Conservation (phyloP, 2,797 vertebrate genomes). For the Acanthurus leucopareius region DNA sequence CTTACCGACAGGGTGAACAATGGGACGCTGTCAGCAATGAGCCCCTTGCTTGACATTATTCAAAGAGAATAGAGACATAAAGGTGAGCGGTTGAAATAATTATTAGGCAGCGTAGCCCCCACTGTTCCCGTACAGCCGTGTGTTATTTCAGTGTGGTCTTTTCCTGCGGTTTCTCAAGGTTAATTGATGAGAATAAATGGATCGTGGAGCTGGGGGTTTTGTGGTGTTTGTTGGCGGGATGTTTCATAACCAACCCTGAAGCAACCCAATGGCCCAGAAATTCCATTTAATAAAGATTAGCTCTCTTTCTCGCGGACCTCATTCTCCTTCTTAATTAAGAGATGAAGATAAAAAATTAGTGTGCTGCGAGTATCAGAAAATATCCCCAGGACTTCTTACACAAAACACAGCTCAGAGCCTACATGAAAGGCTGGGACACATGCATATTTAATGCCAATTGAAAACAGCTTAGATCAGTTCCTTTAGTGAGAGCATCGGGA, state of each 20-base stretch:
- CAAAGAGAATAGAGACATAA: constrained; percentile 51
- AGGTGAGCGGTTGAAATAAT: constrained; percentile 67
- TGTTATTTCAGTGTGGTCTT: constrained; percentile 56
- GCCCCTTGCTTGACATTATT: constrained; percentile 46
- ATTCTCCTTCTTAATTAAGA: constrained; percentile 86
- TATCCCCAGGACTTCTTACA: constrained; percentile 79
- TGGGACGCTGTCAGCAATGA: constrained; percentile 44
- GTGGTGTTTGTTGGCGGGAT: constrained; percentile 67
- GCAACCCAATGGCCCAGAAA: constrained; percentile 84
- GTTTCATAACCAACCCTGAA: constrained; percentile 78
- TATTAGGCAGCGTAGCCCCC: constrained; percentile 32
- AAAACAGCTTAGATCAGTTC: constrained; percentile 80
- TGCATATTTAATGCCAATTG: constrained; percentile 84
- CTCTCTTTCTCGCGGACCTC: constrained; percentile 79
- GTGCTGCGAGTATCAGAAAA: constrained; percentile 77
- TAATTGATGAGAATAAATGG: constrained; percentile 81
- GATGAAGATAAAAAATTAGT: constrained; percentile 81
- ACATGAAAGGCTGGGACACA: constrained; percentile 82
- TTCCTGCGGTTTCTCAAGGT: constrained; percentile 67
- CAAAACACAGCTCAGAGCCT: constrained; percentile 74
- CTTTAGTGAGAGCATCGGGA: constrained; percentile 56
- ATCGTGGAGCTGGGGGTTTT: constrained; percentile 45
- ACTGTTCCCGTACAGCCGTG: constrained; percentile 24
- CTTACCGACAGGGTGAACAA: constrained; percentile 56
- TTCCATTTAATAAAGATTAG: constrained; percentile 89